Evolutionary conservation across 2,797 vertebrate species (phyloP).

Genomic region (Sternotherus odoratus): DNA sequence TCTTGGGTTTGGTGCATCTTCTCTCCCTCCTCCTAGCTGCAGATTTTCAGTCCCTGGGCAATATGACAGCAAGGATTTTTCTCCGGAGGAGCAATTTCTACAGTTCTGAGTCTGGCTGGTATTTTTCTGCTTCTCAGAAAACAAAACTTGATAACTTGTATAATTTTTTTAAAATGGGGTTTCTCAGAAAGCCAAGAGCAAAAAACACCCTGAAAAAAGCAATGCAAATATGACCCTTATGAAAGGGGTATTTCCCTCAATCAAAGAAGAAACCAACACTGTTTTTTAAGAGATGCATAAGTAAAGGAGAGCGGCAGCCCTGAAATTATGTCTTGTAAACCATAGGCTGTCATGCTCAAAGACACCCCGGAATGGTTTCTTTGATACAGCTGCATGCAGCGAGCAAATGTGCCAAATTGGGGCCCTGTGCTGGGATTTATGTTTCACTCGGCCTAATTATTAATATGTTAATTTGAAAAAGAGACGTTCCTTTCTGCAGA

Average conservation of each 20-base stretch:
- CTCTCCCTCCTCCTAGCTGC: neutral
- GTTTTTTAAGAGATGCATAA: neutral
- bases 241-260: slow-evolving; percentile 16
- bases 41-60: neutral
- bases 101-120: neutral
- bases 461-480: slow-evolving; percentile 60
- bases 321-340: slow-evolving; percentile 42
- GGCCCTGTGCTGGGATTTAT: neutral
- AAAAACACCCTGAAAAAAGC: slow-evolving; percentile 40
- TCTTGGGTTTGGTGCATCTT: neutral
- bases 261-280: neutral
- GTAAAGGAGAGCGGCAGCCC: slow-evolving; percentile 17
- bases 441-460: slow-evolving; percentile 47
- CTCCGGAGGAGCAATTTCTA: slow-evolving; percentile 4
- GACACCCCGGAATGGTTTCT: slow-evolving; percentile 5
- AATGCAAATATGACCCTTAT: neutral
- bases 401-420: neutral
- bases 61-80: neutral
- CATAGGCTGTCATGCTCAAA: neutral
- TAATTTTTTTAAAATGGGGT: neutral
- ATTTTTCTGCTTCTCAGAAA: neutral
- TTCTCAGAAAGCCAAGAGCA: slow-evolving; percentile 11
- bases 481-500: neutral
- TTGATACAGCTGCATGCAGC: neutral
- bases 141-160: neutral